Conservation (phyloP, 1,140 invertebrate species). For the Charaxes varanes region DNA sequence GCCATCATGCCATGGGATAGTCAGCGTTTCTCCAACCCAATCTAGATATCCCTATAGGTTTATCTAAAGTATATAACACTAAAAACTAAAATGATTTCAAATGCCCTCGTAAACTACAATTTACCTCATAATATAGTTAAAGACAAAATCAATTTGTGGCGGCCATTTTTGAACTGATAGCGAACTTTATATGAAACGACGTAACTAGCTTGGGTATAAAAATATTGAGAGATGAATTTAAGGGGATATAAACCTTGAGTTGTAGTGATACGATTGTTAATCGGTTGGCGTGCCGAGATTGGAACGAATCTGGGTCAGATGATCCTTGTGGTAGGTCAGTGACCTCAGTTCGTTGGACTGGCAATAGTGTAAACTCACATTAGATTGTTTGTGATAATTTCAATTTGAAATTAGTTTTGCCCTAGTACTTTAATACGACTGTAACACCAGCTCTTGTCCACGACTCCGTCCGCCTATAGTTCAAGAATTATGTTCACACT, state of each 20-base stretch:
- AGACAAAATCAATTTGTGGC: conserved; percentile 2
- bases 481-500: no score
- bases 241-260: not conserved
- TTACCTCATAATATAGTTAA: conserved; percentile 1
- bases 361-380: conserved; percentile 19
- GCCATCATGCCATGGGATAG: no score
- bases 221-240: not conserved
- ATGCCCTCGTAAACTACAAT: no score
- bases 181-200: not conserved
- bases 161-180: conserved; percentile 1
- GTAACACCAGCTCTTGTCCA: no score
- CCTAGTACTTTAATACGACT: no score
- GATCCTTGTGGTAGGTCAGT: conserved; percentile 47
- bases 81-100: no score
- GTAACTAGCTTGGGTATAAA: conserved; percentile 1
- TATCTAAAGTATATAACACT: no score
- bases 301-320: conserved; percentile 25
- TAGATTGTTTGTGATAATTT: conserved; percentile 14
- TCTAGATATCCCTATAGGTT: no score
- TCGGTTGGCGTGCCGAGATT: not conserved
- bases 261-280: not conserved
- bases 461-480: no score
- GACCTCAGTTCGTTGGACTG: conserved; percentile 34
- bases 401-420: conserved; percentile 16
- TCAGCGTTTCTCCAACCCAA: no score